phyloP scores from a whole-genome alignment of 64 coral and sea anemone species.

The Montipora efflorescens region DNA sequence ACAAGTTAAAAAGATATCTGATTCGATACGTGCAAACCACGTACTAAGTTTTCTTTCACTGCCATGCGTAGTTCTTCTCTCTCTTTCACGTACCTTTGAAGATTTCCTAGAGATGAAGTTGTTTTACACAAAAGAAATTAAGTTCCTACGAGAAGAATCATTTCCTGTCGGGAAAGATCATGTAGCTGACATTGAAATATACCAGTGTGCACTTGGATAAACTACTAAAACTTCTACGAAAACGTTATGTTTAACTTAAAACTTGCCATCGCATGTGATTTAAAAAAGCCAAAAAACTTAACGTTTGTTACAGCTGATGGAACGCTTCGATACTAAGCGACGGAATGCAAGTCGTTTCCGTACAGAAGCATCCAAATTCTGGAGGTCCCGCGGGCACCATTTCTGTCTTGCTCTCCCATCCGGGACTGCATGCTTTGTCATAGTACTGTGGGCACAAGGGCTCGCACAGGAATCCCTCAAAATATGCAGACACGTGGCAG shows the following conservation, averaged over 20 bases:
- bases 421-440: slow-evolving; percentile 3
- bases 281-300: neutral
- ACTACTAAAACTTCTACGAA: no score
- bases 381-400: slow-evolving; percentile 4
- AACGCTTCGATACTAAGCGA: neutral
- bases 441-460: neutral
- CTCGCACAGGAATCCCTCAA: slow-evolving; percentile 29
- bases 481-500: slow-evolving; percentile 29
- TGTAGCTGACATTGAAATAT: no score
- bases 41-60: no score
- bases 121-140: no score
- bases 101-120: no score
- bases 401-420: neutral
- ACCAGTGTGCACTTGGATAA: no score
- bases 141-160: no score
- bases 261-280: neutral
- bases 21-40: no score
- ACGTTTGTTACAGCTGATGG: neutral
- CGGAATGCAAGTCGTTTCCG: neutral
- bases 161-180: no score
- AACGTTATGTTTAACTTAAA: neutral
- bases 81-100: no score
- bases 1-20: no score
- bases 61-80: no score
- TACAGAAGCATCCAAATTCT: slow-evolving; percentile 5